phyloP scores from a whole-genome alignment of 2,113 vertebrate species.

The Camelus dromedarius region DNA sequence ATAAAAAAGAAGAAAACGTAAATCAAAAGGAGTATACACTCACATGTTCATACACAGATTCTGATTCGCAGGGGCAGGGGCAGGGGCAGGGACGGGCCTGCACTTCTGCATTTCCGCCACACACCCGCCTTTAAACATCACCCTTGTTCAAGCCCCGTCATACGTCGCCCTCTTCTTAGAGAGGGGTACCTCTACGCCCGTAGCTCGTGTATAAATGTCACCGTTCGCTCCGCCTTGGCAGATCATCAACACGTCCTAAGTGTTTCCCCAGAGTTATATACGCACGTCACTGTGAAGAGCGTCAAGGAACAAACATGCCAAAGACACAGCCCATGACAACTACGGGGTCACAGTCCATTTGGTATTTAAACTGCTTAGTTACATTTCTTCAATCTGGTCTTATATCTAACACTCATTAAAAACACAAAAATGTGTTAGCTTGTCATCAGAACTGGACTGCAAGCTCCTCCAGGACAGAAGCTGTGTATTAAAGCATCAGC shows the following conservation, averaged over 20 bases:
- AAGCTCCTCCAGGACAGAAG: neutral
- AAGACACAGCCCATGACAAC: neutral
- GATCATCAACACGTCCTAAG: neutral
- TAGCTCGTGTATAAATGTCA: neutral
- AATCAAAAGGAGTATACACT: no score
- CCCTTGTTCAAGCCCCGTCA: neutral
- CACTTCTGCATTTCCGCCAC: no score
- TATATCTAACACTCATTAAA: neutral
- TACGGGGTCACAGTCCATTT: neutral
- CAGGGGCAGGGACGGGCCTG: no score
- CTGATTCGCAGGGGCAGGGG: no score
- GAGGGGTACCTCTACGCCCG: neutral
- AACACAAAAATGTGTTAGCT: neutral
- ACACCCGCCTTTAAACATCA: neutral
- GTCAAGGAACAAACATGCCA: neutral
- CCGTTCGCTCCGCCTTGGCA: neutral
- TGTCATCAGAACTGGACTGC: neutral
- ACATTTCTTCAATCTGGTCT: neutral
- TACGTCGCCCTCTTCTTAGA: neutral
- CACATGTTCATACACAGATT: no score
- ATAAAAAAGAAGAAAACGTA: no score
- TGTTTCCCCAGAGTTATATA: neutral
- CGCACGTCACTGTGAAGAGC: neutral
- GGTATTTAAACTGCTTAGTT: neutral
- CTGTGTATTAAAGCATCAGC: neutral